Base-by-base conservation (phyloP, 2,888 invertebrate species). In the Petrophora chlorosata region DNA sequence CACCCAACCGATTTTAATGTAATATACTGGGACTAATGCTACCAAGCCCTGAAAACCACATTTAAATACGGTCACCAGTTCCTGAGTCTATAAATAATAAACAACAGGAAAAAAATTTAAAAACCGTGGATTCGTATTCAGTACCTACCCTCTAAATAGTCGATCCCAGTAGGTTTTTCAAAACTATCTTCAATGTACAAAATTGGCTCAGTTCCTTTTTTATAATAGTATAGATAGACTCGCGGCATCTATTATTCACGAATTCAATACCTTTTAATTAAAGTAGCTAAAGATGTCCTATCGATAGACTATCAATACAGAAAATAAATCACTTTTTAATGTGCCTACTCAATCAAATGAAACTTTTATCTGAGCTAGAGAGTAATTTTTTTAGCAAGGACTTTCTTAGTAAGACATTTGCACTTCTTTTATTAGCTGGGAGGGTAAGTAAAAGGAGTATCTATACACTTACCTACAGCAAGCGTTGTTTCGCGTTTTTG, bases 381-480 rank as follows among this genome's bases (percentile, higher is more conserved):
- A 67, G 50, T 53, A 39, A 65, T 63, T 61, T 29, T 70, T 55
- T 46, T 50, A 39, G 44, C 36, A 36, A 38, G 47, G 45, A 48
- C 54, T 43, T 47, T 46, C 36, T 42, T 53, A 52, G n/a, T n/a
- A n/a, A n/a, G n/a, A 74, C 74, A 74, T 75, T 58, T 64, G 66
- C 66, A 70, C 73, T 77, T 66, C 70, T 77, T 73, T 82, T 78
- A 83, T 85, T 83, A 81, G 74, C 72, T 56, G 39, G 50, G 47
- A 40, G 39, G 50, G 41, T 35, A 41, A 26, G 25, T 30, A 28
- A 25, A 46, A 42, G 46, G 25, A 25, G 25, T 2, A n/a, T n/a
- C n/a, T 5, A n/a, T 25, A 25, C 25, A 9, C 10, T 25, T 25
- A 1, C n/a, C 7, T 23, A 7, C 9, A 4, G 25, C 10, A 25